Evolutionary conservation across 2,113 vertebrate species (phyloP).

Genomic region (Aegithalos caudatus): DNA sequence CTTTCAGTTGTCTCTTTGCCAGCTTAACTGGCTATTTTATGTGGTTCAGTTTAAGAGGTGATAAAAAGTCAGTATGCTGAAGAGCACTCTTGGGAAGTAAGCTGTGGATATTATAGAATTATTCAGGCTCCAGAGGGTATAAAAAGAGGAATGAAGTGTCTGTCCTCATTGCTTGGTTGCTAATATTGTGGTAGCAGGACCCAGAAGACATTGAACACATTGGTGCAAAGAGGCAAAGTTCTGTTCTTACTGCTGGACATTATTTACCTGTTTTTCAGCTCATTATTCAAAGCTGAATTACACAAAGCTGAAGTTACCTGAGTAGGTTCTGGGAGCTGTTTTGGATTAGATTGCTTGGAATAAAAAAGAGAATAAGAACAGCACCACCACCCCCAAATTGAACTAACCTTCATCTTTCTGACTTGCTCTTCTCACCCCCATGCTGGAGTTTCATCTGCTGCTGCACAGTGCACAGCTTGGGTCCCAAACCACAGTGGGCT

Average conservation of each 20-base stretch:
- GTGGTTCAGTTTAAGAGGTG: slow-evolving; percentile 31
- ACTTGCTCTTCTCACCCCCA: background rate
- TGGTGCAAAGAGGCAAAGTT: background rate
- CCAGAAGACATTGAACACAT: background rate
- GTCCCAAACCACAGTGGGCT: background rate
- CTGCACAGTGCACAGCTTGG: background rate
- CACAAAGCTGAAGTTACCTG: background rate
- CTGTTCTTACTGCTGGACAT: background rate
- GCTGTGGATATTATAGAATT: slow-evolving; percentile 12
- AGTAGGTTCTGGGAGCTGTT: background rate
- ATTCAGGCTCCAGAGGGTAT: slow-evolving; percentile 13
- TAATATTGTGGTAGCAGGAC: background rate
- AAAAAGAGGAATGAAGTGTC: slow-evolving; percentile 1
- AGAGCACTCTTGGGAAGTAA: slow-evolving; percentile 15
- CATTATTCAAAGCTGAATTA: background rate
- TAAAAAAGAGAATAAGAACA: background rate
- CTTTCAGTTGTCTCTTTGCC: slow-evolving; percentile 11
- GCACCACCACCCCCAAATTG: background rate
- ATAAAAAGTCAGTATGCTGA: slow-evolving; percentile 42
- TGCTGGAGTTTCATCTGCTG: background rate
- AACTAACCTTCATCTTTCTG: background rate
- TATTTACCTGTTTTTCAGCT: background rate
- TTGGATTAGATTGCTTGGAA: background rate
- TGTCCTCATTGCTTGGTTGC: background rate
- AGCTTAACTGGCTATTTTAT: slow-evolving; percentile 13